Evolutionary conservation across 2,113 vertebrate species (phyloP).

Genomic region (Hymenochirus boettgeri): DNA sequence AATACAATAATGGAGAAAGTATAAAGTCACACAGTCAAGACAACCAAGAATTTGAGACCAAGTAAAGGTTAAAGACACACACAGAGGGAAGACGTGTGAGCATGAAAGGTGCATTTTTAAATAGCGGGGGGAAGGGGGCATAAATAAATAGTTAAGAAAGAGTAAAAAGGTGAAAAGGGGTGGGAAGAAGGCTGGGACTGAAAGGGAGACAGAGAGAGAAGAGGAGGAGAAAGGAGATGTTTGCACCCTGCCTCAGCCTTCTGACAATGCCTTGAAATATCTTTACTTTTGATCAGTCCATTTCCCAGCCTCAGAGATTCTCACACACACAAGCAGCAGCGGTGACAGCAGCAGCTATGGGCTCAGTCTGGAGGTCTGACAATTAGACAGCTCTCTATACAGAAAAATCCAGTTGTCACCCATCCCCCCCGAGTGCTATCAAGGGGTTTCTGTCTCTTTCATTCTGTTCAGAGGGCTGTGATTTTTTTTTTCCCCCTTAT

Average conservation of each 20-base stretch:
- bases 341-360: slow-evolving; percentile 46
- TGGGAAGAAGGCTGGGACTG: slow-evolving; percentile 30
- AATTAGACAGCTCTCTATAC: slow-evolving; percentile 46
- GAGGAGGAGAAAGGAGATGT: slow-evolving; percentile 44
- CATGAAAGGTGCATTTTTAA: too few relatives aligned
- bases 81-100: too few relatives aligned
- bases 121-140: neutral
- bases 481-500: slow-evolving; percentile 45
- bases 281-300: slow-evolving; percentile 63
- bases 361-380: slow-evolving; percentile 48
- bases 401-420: slow-evolving; percentile 28
- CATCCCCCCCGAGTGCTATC: slow-evolving; percentile 2
- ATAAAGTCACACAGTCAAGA: too few relatives aligned
- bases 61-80: too few relatives aligned
- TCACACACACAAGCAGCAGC: slow-evolving; percentile 14
- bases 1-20: too few relatives aligned
- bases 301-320: slow-evolving; percentile 48
- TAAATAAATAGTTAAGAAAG: slow-evolving; percentile 9
- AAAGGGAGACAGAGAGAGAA: slow-evolving; percentile 25
- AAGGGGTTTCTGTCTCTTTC: slow-evolving; percentile 12
- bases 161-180: slow-evolving; percentile 16
- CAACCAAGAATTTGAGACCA: too few relatives aligned
- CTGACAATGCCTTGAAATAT: slow-evolving; percentile 65
- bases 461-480: slow-evolving; percentile 25
- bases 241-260: slow-evolving; percentile 62